Base-by-base conservation (phyloP, 2,888 invertebrate genomes). In the Dorcus hopei region DNA sequence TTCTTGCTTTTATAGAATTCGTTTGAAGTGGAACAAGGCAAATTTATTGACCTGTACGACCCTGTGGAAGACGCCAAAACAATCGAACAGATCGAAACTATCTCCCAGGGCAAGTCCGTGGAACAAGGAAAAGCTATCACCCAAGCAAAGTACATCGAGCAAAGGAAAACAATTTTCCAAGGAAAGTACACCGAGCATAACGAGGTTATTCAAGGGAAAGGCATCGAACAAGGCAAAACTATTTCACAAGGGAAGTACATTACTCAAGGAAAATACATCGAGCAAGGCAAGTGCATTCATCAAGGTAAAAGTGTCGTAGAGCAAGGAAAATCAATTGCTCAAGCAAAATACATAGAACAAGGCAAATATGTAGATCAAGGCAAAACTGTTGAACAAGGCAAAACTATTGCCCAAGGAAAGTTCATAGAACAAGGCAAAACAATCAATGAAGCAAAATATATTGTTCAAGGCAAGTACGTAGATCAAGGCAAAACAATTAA, bases 101-200 rank as follows among this genome's bases (percentile, higher is more conserved):
- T 51, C 14, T 51, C 40, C 16, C 16, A n/a, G 6, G 51, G 40
- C 40, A 51, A 51, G 14, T 51, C 6, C 52, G 41, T 52, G 16
- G 52, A 52, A 8, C 52, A 52, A 52, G 52, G 19, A 19, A 52
- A 52, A 43, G 41, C 52, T n/a, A 52, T 52, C n/a, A 33, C 19
- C 11, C 52, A 23, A 42, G 52, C 43, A n/a, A 52, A 52, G 11
- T 41, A 19, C 43, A 43, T 52, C 6, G 52, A 40, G 5, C 52
- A 52, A 43, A 45, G 16, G 11, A 52, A 43, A 38, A 26, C 16
- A n/a, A 52, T 52, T 23, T 16, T 19, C 19, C 43, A 23, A 42
- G 52, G 19, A 9, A 52, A 52, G 16, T 41, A 9, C 52, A 43
- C 43, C 23, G 43, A 52, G 2, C 52, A 52, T 43, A 43, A 11